Evolutionary conservation across 2,113 vertebrate species (phyloP).

Genomic region (Anser brachyrhynchus): DNA sequence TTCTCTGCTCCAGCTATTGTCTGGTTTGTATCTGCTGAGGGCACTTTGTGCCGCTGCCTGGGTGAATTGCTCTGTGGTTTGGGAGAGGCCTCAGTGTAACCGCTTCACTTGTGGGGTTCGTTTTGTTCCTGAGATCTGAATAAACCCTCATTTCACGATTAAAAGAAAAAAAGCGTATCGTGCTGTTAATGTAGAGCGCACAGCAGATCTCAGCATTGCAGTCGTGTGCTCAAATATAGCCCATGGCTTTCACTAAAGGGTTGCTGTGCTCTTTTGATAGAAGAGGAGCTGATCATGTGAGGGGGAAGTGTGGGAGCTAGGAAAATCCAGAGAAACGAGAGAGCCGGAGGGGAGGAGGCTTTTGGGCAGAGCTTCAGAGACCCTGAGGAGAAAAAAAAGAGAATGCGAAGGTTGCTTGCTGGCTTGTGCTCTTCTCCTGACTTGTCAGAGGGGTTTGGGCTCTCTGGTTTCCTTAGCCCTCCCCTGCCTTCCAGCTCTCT

Average conservation of each 20-base stretch:
- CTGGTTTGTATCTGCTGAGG: background rate
- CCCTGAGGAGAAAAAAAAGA: background rate
- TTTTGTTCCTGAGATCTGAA: slow-evolving; percentile 4
- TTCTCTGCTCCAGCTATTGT: background rate
- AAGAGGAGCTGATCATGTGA: background rate
- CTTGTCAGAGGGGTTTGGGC: background rate
- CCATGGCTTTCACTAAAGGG: background rate
- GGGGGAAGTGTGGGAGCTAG: background rate
- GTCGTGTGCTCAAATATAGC: background rate
- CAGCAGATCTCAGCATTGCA: background rate
- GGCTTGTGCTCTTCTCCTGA: background rate
- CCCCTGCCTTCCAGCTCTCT: background rate
- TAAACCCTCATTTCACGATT: background rate
- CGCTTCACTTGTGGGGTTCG: background rate
- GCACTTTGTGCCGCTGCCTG: background rate
- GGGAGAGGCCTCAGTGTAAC: background rate
- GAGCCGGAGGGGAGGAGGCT: background rate
- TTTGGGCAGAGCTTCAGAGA: background rate
- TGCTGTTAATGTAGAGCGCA: slow-evolving; percentile 3
- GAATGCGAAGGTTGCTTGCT: background rate
- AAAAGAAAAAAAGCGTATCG: background rate
- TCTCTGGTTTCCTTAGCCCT: background rate
- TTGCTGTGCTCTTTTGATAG: background rate
- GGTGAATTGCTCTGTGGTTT: background rate
- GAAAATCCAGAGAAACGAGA: background rate